A percentile compares a stretch with the other conserved stretches of the same genome.
These are phyloP conservation scores for Malthinus flaveolus DNA, from an alignment of 2,888 invertebrate genomes.

Conservation along the genomic window DNA sequence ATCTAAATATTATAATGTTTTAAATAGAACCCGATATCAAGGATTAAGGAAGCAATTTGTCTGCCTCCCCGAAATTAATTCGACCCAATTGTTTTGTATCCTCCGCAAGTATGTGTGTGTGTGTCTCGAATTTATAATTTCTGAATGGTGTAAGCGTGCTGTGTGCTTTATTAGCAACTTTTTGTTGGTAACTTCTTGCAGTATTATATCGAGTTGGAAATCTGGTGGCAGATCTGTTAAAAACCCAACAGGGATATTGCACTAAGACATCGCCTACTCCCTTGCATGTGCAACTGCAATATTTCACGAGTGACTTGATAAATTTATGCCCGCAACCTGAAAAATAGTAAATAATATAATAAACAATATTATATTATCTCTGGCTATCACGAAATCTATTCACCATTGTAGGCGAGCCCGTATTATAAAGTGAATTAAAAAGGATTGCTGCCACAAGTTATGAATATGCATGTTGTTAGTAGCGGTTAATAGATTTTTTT, in stretches of 20 bases:
- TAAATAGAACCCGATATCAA: too few relatives aligned
- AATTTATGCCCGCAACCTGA: constrained; percentile 37
- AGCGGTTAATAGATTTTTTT: constrained; percentile 13
- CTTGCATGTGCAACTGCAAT: constrained; percentile 39
- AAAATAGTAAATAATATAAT: constrained; percentile 42
- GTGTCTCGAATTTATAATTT: too few relatives aligned
- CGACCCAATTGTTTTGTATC: too few relatives aligned
- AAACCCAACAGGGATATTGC: constrained; percentile 33
- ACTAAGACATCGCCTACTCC: constrained; percentile 33
- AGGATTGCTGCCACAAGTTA: constrained; percentile 25
- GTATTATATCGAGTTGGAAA: not conserved
- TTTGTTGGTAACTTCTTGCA: too few relatives aligned
- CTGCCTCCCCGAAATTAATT: too few relatives aligned
- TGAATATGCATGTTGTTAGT: constrained; percentile 14
- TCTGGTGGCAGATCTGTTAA: constrained; percentile 12
- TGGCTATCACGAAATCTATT: constrained; percentile 38
- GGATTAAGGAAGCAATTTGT: too few relatives aligned
- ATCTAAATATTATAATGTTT: too few relatives aligned
- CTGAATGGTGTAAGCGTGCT: too few relatives aligned
- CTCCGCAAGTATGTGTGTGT: too few relatives aligned
- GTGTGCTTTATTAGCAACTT: too few relatives aligned
- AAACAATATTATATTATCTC: constrained; percentile 39
- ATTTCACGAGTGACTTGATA: constrained; percentile 37
- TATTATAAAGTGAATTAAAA: constrained; percentile 27
- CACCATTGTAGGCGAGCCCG: constrained; percentile 26